Evolutionary conservation across 2,797 vertebrate genomes (phyloP).

Genomic region (Phalanger gymnotis): DNA sequence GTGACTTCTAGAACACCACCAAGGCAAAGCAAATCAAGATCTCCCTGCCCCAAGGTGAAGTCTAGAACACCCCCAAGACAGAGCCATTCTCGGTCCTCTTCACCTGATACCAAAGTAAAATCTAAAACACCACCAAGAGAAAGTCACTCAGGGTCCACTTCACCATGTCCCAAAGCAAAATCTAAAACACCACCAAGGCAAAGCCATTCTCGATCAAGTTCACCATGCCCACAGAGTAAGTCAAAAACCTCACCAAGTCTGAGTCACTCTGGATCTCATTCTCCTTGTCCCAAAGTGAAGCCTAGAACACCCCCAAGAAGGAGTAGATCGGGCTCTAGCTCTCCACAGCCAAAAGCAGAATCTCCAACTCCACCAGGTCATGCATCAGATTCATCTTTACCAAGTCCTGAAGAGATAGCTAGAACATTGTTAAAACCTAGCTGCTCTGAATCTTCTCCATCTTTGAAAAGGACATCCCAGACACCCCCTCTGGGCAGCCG

Average conservation of each 20-base stretch:
- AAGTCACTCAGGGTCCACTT: conserved; percentile 69
- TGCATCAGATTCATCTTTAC: conserved; percentile 29
- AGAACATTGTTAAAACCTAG: conserved; percentile 33
- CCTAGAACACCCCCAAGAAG: conserved; percentile 43
- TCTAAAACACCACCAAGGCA: conserved; percentile 58
- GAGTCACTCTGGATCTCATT: conserved; percentile 54
- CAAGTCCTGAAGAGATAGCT: conserved; percentile 61
- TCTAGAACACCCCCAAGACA: conserved; percentile 58
- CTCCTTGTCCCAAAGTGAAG: conserved; percentile 46
- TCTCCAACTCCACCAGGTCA: conserved; percentile 55
- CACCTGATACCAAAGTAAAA: conserved; percentile 73
- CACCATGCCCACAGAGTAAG: conserved; percentile 65
- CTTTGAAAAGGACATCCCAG: conserved; percentile 61
- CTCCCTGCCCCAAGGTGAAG: conserved; percentile 69
- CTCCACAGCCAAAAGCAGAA: conserved; percentile 65
- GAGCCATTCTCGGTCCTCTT: conserved; percentile 75
- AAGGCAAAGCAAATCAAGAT: conserved; percentile 69
- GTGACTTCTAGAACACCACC: conserved; percentile 60
- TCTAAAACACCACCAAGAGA: conserved; percentile 61
- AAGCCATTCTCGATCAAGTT: conserved; percentile 63
- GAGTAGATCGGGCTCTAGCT: conserved; percentile 21
- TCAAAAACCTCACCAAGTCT: conserved; percentile 55
- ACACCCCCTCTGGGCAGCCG: conserved; percentile 47
- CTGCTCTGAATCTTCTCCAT: conserved; percentile 49
- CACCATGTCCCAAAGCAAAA: conserved; percentile 68